Evolutionary conservation across 2,888 invertebrate genomes (phyloP), one percentile per base, ranked within the genome.

Genomic region (Norana najaformis): DNA sequence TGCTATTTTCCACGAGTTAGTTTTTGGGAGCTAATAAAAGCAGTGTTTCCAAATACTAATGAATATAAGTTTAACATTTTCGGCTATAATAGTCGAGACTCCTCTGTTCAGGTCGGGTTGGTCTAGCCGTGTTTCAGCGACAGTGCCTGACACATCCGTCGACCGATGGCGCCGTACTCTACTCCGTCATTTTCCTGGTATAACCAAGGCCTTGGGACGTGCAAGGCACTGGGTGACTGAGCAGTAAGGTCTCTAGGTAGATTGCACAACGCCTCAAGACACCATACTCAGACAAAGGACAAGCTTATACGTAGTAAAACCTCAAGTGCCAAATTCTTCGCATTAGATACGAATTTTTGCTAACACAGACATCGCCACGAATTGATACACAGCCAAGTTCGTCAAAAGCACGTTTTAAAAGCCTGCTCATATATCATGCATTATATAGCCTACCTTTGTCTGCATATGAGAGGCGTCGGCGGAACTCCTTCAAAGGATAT

Each of bases 261-360:
- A 69, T 69, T n/a, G n/a, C 69, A 69, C 69, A 69, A 69, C 69
- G 69, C 30, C 69, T n/a, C 69, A n/a, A 69, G 69, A 69, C n/a
- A n/a, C 69, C 30, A 69, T n/a, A 30, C 69, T 69, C 13, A 69
- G 69, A 69, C 30, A 8, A 69, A n/a, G 69, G 69, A 69, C 13
- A 8, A 69, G 69, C 69, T 30, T n/a, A 11, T n/a, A 30, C 69
- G 69, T n/a, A 69, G 30, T 5, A 53, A 69, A 69, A 23, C 69
- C 30, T 69, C n/a, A 69, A 69, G 6, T n/a, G n/a, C 69, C 69
- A 13, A 69, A 69, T 69, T 69, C 69, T 69, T n/a, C 11, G 69
- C 13, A n/a, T 30, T n/a, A 69, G n/a, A 69, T 69, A n/a, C 30
- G 69, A 69, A 69, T n/a, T 30, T n/a, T 69, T 69, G 69, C 69